phyloP scores from a whole-genome alignment of 92 coral and sea anemone species.

The Zoanthus sociatus region DNA sequence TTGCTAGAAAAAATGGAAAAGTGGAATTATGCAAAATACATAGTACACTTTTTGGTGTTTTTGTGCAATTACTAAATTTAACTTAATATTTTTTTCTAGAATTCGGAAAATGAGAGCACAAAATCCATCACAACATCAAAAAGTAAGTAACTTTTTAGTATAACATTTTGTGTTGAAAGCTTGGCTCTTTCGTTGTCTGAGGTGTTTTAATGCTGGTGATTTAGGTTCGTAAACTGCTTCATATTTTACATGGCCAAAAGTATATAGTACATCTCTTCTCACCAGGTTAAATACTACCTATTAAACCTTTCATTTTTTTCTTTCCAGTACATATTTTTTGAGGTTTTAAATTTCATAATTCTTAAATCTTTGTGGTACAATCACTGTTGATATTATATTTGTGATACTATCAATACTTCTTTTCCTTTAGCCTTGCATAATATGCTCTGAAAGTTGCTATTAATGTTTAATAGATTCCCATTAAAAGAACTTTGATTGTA shows the following conservation, averaged over 20 bases:
- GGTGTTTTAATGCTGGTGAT: not conserved
- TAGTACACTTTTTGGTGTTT: not conserved
- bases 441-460: not conserved
- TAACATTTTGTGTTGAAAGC: too few relatives aligned
- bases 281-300: too few relatives aligned
- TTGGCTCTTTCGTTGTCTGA: not conserved
- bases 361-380: not conserved
- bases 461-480: not conserved
- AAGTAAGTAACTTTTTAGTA: slow-evolving; percentile 11
- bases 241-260: too few relatives aligned
- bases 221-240: too few relatives aligned
- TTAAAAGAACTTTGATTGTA: not conserved
- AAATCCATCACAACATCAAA: not conserved
- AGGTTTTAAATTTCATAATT: not conserved
- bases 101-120: slow-evolving; percentile 33
- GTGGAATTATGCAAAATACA: too few relatives aligned
- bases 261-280: too few relatives aligned
- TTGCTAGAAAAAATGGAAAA: too few relatives aligned
- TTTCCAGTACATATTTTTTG: not conserved
- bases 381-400: not conserved
- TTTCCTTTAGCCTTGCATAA: not conserved
- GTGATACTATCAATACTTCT: not conserved
- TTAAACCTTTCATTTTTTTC: too few relatives aligned
- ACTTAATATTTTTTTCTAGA: not conserved
- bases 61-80: not conserved